Evolutionary conservation across 2,888 invertebrate genomes (phyloP).

Genomic region (Abrostola tripartita): DNA sequence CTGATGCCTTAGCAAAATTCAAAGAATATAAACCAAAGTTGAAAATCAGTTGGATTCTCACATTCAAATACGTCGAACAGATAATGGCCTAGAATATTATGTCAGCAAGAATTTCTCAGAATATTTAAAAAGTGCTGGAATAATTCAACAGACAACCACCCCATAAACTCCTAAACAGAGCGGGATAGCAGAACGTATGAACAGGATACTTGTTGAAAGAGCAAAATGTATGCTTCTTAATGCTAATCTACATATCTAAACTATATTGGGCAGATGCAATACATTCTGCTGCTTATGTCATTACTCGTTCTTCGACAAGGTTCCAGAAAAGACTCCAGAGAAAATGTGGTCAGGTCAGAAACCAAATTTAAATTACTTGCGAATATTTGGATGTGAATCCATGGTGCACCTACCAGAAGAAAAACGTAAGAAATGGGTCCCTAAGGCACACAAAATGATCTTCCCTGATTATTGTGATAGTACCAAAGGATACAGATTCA

Average conservation of each 20-base stretch:
- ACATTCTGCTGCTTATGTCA: neutral
- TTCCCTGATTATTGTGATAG: no score
- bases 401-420: slow-evolving; percentile 17
- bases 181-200: no score
- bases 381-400: slow-evolving; percentile 7
- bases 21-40: no score
- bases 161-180: no score
- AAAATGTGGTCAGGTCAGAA: slow-evolving; percentile 10
- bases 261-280: slow-evolving; percentile 8
- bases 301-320: slow-evolving; percentile 1
- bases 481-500: no score
- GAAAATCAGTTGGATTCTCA: no score
- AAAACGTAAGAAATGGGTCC: neutral
- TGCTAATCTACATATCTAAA: slow-evolving; percentile 4
- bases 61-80: no score
- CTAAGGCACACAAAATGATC: neutral
- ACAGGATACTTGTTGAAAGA: slow-evolving; percentile 30
- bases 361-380: slow-evolving; percentile 8
- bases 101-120: no score
- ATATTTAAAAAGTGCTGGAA: no score
- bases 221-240: slow-evolving; percentile 11
- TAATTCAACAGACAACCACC: no score
- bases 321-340: slow-evolving; percentile 3
- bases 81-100: no score
- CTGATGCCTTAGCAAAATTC: no score